Conservation (phyloP, 1,140 invertebrate genomes). For the Ctenoplectra terminalis region DNA sequence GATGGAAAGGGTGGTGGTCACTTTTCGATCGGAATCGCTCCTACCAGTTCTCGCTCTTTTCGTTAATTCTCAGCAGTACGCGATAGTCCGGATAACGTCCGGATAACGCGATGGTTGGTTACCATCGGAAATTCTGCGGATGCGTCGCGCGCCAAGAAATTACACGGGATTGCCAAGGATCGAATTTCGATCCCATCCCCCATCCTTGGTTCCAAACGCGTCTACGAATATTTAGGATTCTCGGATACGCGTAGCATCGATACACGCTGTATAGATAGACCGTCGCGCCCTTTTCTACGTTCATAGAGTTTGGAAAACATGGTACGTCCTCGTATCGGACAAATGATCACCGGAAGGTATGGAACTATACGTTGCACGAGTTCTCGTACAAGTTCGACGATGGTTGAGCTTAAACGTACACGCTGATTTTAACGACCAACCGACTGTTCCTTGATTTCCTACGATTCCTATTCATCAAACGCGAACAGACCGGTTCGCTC, state of each 20-base stretch:
- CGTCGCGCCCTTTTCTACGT: background rate
- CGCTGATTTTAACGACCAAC: constrained; percentile 66
- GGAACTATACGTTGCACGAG: too few relatives aligned
- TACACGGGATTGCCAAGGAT: constrained; percentile 29
- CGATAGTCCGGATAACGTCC: too few relatives aligned
- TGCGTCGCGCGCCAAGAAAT: constrained; percentile 50
- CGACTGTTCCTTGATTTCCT: constrained; percentile 66
- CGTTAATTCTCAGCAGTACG: background rate
- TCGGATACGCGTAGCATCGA: constrained; percentile 46
- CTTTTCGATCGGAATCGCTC: background rate
- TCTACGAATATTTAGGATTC: constrained; percentile 67
- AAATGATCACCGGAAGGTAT: too few relatives aligned
- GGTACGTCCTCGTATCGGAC: too few relatives aligned
- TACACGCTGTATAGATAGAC: background rate
- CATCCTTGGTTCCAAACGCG: constrained; percentile 31
- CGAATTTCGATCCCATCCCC: constrained; percentile 48
- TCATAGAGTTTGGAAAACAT: too few relatives aligned
- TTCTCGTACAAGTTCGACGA: constrained; percentile 33
- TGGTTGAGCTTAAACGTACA: constrained; percentile 61
- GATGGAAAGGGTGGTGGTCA: background rate
- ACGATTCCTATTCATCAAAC: constrained; percentile 72
- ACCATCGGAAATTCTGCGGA: constrained; percentile 35
- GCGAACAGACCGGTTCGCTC: constrained; percentile 14
- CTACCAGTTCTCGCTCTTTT: background rate
- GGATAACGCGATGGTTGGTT: background rate